Evolutionary conservation across 2,113 vertebrate genomes (phyloP).

Genomic region (Cyphomyrus plagiostoma): DNA sequence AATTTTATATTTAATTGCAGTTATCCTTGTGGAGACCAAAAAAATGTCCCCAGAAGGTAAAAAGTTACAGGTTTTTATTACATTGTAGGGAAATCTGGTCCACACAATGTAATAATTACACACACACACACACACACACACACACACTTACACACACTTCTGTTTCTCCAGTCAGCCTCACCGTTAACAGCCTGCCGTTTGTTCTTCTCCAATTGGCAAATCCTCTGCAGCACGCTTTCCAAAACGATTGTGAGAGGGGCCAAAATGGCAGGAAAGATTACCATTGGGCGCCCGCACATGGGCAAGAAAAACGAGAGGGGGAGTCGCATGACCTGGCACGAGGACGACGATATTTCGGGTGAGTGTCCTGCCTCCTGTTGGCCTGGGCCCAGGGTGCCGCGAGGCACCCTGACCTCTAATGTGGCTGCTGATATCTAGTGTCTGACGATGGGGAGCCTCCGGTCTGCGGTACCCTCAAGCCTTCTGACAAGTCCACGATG

Average conservation of each 20-base stretch:
- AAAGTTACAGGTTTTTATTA: background rate
- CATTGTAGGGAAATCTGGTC: background rate
- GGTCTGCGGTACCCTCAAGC: slow-evolving; percentile 76
- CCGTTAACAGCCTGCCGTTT: background rate
- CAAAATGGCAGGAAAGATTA: slow-evolving; percentile 94
- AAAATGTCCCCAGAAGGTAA: background rate
- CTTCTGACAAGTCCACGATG: slow-evolving; percentile 94
- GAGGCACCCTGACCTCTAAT: background rate
- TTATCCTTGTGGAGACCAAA: background rate
- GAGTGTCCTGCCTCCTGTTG: slow-evolving; percentile 27
- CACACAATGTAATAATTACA: background rate
- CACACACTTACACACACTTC: background rate
- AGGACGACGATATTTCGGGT: slow-evolving; percentile 94
- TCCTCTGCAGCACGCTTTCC: slow-evolving; percentile 75
- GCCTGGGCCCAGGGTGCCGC: background rate
- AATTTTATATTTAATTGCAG: background rate
- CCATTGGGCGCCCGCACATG: slow-evolving; percentile 85
- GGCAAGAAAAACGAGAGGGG: slow-evolving; percentile 83
- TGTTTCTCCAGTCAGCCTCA: background rate
- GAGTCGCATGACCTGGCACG: slow-evolving; percentile 76
- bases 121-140: background rate
- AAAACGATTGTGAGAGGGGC: slow-evolving; percentile 96
- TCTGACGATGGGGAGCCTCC: slow-evolving; percentile 91
- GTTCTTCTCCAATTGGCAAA: background rate
- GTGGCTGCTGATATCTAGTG: slow-evolving; percentile 59